Base-by-base conservation (phyloP, 2,888 invertebrate genomes). In the Apamea sordens region DNA sequence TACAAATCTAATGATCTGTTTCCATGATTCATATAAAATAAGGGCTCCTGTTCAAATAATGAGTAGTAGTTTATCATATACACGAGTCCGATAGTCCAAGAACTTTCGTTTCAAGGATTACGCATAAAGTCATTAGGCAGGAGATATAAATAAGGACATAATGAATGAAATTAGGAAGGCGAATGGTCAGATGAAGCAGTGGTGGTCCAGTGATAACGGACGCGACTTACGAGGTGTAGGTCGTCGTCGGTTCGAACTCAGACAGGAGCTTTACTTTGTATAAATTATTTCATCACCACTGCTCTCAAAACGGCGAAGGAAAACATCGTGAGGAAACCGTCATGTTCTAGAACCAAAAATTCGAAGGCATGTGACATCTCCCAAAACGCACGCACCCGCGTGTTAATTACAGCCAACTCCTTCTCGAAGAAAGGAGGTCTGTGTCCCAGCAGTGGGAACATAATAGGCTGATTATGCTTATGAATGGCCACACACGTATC, bases 11-110 rank as follows among this genome's bases (percentile, higher is more conserved):
- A 73, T 70, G 15, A 59, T 70, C 21, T 15, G 21, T 50, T 63
- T 56, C 6, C n/a, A 50, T 82, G 72, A 73, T 65, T 73, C 76
- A 64, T 28, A 53, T 24, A 59, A 64, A 53, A 10, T 24, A 64
- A 47, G 10, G 1, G 13, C 21, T 47, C 18, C 44, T 28, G 11
- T 15, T 68, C 28, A 6, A n/a, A 10, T 24, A 13, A 28, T 53
- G 0, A 13, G 3, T 6, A 47, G 15, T 15, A 59, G 13, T n/a
- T 59, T 28, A 61, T 61, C 13, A 7, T 61, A 61, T 13, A n/a
- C n/a, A n/a, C 21, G 56, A n/a, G n/a, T n/a, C 4, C 13, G 59
- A 13, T 59, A n/a, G n/a, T 61, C 15, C 59, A 15, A 2, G n/a
- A 5, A 2, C n/a, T 59, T n/a, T n/a, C n/a, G n/a, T 13, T 13